phyloP scores from a whole-genome alignment of 2,113 vertebrate genomes.

The Peucedramus taeniatus region DNA sequence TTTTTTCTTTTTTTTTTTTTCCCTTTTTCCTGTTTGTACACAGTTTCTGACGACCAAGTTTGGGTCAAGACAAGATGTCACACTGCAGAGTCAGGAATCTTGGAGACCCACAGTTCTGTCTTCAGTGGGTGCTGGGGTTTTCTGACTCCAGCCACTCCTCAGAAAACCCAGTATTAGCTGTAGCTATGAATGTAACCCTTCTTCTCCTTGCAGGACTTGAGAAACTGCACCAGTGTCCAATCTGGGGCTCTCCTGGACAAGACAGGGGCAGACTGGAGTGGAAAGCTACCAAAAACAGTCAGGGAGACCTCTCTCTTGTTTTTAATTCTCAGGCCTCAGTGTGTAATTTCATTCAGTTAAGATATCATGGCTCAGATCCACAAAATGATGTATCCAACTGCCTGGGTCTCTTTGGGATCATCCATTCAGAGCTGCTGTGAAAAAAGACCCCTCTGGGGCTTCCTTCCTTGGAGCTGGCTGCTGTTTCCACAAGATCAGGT shows the following conservation, averaged over 20 bases:
- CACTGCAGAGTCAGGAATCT: background rate
- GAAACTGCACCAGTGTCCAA: background rate
- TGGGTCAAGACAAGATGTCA: background rate
- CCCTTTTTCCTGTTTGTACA: background rate
- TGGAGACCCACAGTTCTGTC: background rate
- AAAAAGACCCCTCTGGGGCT: background rate
- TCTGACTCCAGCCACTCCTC: background rate
- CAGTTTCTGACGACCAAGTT: background rate
- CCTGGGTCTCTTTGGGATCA: background rate
- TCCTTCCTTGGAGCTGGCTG: background rate
- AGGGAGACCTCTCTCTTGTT: background rate
- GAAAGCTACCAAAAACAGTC: background rate
- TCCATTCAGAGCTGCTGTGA: background rate
- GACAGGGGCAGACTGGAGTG: background rate
- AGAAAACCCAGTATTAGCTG: background rate
- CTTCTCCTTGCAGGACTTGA: background rate
- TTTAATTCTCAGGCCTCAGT: background rate
- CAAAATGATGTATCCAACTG: background rate
- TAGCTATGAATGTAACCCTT: background rate
- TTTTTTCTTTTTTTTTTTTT: background rate
- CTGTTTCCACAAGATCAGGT: background rate
- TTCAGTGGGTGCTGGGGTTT: fast-evolving
- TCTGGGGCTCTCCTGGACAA: background rate
- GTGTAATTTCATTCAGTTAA: background rate
- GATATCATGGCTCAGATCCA: background rate